These are phyloP conservation scores for Tipula unca DNA, from an alignment of 2,888 invertebrate genomes.

Conservation along the genomic window DNA sequence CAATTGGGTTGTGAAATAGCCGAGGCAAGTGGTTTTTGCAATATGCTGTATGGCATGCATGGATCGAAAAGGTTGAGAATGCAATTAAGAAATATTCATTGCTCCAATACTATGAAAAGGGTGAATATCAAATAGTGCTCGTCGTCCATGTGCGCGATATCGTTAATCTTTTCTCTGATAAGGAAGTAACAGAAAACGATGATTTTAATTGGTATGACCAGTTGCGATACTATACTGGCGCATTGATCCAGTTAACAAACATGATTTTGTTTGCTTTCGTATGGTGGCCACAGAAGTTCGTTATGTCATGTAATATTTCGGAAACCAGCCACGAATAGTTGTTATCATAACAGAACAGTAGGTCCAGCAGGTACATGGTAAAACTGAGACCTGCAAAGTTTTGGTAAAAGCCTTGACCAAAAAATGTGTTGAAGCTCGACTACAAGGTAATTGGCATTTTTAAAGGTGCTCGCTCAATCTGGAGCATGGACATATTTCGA, in stretches of 20 bases:
- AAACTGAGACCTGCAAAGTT: constrained; percentile 89
- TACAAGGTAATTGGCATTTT: constrained; percentile 90
- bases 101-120: constrained; percentile 51
- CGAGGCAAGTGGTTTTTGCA: constrained; percentile 84
- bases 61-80: constrained; percentile 75
- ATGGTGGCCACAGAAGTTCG: constrained; percentile 76
- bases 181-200: constrained; percentile 50
- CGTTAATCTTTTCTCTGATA: constrained; percentile 57
- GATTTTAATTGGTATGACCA: constrained; percentile 93
- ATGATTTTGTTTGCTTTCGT: constrained; percentile 45
- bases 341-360: constrained; percentile 94
- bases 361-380: constrained; percentile 92
- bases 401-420: constrained; percentile 92
- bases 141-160: constrained; percentile 86
- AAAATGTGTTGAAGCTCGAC: constrained; percentile 90
- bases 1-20: constrained; percentile 85
- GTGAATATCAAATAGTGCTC: constrained; percentile 76
- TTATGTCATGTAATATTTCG: constrained; percentile 92
- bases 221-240: constrained; percentile 76
- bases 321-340: constrained; percentile 78
- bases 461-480: constrained; percentile 86
- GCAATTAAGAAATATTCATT: constrained; percentile 54
- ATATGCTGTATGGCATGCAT: constrained; percentile 77
- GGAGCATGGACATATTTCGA: constrained; percentile 95
- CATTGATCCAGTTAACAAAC: constrained; percentile 37